phyloP scores from a whole-genome alignment of 2,797 vertebrate species.

The Danio kyathit region DNA sequence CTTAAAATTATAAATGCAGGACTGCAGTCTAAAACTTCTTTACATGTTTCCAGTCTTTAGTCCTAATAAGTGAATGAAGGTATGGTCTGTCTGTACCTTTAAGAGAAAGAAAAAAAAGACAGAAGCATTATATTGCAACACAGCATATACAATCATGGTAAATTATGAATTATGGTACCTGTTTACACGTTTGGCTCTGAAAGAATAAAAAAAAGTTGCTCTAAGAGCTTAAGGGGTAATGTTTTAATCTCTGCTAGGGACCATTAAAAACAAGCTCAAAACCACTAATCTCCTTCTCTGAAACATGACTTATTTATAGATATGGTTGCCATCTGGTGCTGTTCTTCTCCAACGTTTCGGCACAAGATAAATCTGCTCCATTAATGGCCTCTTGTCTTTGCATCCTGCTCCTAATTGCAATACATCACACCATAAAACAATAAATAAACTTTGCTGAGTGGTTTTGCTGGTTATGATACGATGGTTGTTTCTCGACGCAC shows the following conservation, averaged over 20 bases:
- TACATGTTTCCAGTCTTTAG: neutral
- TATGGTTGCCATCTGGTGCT: slow-evolving; percentile 81
- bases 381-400: slow-evolving; percentile 46
- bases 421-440: slow-evolving; percentile 63
- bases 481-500: slow-evolving; percentile 51
- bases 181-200: slow-evolving; percentile 66
- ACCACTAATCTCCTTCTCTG: slow-evolving; percentile 79
- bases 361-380: slow-evolving; percentile 52
- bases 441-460: slow-evolving; percentile 62
- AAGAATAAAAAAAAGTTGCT: slow-evolving; percentile 69
- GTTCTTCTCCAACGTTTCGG: slow-evolving; percentile 53
- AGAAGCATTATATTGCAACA: neutral
- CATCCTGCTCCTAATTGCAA: slow-evolving; percentile 55
- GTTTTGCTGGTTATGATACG: slow-evolving; percentile 60
- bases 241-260: slow-evolving; percentile 77
- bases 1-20: neutral
- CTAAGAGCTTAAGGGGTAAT: slow-evolving; percentile 70
- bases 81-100: neutral
- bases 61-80: neutral
- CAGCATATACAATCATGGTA: slow-evolving; percentile 1
- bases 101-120: neutral
- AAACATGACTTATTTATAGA: slow-evolving; percentile 82
- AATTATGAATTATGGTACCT: slow-evolving; percentile 52
- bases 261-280: slow-evolving; percentile 81
- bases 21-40: neutral